Evolutionary conservation across 1,140 invertebrate genomes (phyloP).

Genomic region (Polypedilum vanderplanki): DNA sequence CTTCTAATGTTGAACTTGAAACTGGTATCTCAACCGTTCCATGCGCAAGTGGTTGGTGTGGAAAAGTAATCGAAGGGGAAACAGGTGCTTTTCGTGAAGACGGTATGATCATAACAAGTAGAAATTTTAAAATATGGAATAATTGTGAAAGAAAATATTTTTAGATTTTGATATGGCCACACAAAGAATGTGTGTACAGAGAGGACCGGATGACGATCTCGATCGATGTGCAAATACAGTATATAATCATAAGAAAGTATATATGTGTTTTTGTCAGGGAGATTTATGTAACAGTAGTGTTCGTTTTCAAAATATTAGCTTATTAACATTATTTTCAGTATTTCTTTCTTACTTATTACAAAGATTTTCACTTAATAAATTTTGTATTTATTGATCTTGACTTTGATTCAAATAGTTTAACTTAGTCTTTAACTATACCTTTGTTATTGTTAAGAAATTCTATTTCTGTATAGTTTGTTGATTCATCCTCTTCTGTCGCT

Average conservation of each 20-base stretch:
- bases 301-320: not conserved
- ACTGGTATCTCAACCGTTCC: slow-evolving; percentile 67
- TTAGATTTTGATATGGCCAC: slow-evolving; percentile 81
- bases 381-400: no score
- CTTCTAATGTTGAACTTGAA: slow-evolving; percentile 58
- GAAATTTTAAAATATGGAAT: slow-evolving; percentile 30
- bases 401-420: not conserved
- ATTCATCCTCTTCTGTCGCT: not conserved
- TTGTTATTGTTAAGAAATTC: not conserved
- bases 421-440: not conserved
- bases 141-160: slow-evolving; percentile 35
- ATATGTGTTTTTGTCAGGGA: slow-evolving; percentile 88
- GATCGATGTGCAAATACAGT: slow-evolving; percentile 80
- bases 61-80: slow-evolving; percentile 74
- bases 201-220: slow-evolving; percentile 77
- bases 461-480: not conserved
- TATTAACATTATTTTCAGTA: not conserved
- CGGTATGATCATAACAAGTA: slow-evolving; percentile 38
- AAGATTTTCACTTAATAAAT: not conserved
- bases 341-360: not conserved
- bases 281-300: slow-evolving; percentile 68
- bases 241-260: slow-evolving; percentile 71
- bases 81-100: slow-evolving; percentile 60
- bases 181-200: slow-evolving; percentile 76
- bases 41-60: slow-evolving; percentile 89